These are phyloP conservation scores for Ellobius talpinus DNA, from an alignment of 2,113 vertebrate species.

Conservation along the genomic window DNA sequence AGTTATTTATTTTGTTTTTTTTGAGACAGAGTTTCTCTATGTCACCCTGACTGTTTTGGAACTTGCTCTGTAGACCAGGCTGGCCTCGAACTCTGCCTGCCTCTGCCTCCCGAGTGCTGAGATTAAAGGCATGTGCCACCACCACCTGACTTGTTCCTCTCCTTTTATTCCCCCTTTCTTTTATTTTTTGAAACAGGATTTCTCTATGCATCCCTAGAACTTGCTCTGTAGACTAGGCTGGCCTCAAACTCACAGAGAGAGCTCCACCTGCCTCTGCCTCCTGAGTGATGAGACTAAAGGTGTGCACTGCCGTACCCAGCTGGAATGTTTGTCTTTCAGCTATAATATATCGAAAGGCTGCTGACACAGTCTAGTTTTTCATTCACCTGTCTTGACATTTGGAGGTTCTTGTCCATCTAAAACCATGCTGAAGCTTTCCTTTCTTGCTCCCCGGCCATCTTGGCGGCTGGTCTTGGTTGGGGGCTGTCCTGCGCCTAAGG, in stretches of 20 bases:
- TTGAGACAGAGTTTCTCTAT: background rate
- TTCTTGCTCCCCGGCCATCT: too few species aligned
- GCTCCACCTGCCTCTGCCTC: background rate
- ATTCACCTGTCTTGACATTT: conserved; percentile 30
- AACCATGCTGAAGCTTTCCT: background rate
- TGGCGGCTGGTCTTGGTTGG: conserved; percentile 63
- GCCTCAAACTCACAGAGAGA: background rate
- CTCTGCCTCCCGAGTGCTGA: background rate
- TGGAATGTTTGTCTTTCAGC: conserved; percentile 41
- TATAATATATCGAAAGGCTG: background rate
- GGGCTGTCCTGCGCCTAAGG: conserved; percentile 85
- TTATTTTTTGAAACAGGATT: background rate
- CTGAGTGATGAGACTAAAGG: background rate
- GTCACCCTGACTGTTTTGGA: background rate
- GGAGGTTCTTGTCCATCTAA: conserved; percentile 3
- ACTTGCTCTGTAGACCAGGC: background rate
- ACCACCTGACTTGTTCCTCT: too few species aligned
- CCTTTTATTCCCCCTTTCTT: background rate
- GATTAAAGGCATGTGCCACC: background rate
- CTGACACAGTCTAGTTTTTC: background rate
- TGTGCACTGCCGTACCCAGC: background rate
- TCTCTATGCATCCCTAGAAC: background rate
- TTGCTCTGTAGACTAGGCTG: background rate
- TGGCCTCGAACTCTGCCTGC: background rate
- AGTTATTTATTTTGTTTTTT: background rate